phyloP scores from a whole-genome alignment of 1,140 invertebrate genomes.

The Heliconius eleuchia region DNA sequence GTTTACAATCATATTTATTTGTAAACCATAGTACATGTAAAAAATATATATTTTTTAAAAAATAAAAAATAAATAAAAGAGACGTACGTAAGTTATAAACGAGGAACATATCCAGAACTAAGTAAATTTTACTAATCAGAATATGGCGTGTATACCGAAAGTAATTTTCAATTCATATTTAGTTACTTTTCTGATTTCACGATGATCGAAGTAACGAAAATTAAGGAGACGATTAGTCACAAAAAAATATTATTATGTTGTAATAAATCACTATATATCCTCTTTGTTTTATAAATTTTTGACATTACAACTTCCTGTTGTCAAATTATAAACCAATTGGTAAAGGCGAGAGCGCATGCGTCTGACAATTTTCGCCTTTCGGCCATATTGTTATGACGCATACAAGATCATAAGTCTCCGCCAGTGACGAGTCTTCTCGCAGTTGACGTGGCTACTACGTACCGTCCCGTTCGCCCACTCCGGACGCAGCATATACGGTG shows the following conservation, averaged over 20 bases:
- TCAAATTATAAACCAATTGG: conserved; percentile 41
- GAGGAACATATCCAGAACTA: too few relatives aligned
- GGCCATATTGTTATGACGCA: conserved; percentile 88
- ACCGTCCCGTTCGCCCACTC: conserved; percentile 94
- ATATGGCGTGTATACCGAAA: too few relatives aligned
- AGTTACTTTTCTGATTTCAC: neutral
- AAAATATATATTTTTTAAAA: too few relatives aligned
- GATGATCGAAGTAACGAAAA: neutral
- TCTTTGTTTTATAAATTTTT: conserved; percentile 22
- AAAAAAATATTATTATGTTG: neutral
- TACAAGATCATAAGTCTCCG: conserved; percentile 84
- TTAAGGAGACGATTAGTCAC: neutral
- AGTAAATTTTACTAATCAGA: too few relatives aligned
- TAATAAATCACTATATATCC: neutral
- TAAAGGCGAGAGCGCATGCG: conserved; percentile 67
- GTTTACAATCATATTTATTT: too few relatives aligned
- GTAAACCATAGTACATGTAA: too few relatives aligned
- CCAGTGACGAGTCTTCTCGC: conserved; percentile 94
- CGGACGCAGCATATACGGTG: conserved; percentile 95
- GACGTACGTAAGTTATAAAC: too few relatives aligned
- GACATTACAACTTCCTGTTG: conserved; percentile 46
- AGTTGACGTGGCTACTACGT: conserved; percentile 97
- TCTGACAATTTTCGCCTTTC: conserved; percentile 79
- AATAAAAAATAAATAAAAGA: too few relatives aligned
- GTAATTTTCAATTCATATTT: too few relatives aligned